Evolutionary conservation across 2,113 vertebrate genomes (phyloP), one percentile per base, ranked within the genome.

Genomic region (Lepus timidus): DNA sequence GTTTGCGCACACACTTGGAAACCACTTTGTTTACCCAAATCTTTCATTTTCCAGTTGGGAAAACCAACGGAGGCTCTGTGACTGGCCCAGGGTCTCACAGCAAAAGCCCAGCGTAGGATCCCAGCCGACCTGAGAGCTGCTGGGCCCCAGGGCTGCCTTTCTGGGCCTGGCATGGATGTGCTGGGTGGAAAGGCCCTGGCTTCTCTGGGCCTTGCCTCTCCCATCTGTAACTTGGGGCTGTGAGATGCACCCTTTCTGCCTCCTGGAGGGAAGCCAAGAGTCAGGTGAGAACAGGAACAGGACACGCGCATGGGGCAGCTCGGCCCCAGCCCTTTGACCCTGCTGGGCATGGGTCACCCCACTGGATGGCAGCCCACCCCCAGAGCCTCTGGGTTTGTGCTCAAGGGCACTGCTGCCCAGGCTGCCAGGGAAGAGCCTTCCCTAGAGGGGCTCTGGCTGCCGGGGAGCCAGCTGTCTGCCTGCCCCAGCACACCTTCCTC

Each of bases 371-470:
- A 1, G 70, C 13, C 23, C 44, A n/a, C 49, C 25, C 64, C 49
- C 36, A 62, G 36, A 84, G 65, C 62, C 19, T 10, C 5, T 4
- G 51, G 33, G 8, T 20, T n/a, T 52, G 12, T 22, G 25, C 20
- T 31, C 20, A 9, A 1, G 10, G 62, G 7, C 9, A 4, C 29
- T 17, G 55, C 3, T 1, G 9, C 36, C 31, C 1, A 4, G 49
- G 36, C 44, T 22, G 16, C 31, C 13, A 31, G 22, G 36, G 58
- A 49, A 51, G 52, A 51, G 33, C 9, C 12, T 51, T 74, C 0
- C 0, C n/a, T 27, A 62, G 58, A 29, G n/a, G 20, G 27, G 27
- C 67, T 7, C 51, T 51, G 23, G 83, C 9, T 51, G 25, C n/a
- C 29, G 33, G 33, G 65, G 31, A 74, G 13, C 33, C 36, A 16